Conservation (phyloP, 2,888 invertebrate species). For the Amorpha juglandis region DNA sequence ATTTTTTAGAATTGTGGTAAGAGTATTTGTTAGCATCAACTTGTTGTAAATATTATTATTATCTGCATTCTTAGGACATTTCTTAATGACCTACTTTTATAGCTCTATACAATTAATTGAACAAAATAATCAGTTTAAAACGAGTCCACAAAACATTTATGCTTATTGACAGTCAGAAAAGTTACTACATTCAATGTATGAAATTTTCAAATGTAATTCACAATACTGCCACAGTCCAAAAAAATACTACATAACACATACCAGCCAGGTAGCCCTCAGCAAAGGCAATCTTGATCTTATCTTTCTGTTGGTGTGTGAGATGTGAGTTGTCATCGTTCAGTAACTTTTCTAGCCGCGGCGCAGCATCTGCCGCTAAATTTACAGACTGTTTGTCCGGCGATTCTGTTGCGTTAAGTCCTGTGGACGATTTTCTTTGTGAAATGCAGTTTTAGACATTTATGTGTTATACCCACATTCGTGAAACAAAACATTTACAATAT, state of each 20-base stretch:
- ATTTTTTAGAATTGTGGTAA: no score
- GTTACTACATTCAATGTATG: no score
- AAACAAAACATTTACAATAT: not conserved
- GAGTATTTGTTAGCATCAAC: no score
- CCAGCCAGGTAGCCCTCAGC: constrained; percentile 95
- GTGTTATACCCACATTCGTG: not conserved
- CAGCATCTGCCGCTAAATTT: constrained; percentile 56
- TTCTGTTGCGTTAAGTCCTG: constrained; percentile 71
- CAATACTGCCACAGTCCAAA: no score
- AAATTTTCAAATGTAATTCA: no score
- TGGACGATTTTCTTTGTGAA: no score
- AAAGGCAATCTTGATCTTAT: constrained; percentile 93
- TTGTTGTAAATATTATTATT: no score
- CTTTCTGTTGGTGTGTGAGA: constrained; percentile 84
- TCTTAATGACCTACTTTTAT: no score
- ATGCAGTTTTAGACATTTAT: not conserved
- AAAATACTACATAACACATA: constrained; percentile 36
- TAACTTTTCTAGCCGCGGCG: constrained; percentile 73
- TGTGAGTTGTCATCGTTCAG: constrained; percentile 76
- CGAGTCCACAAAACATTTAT: no score
- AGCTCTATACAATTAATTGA: no score
- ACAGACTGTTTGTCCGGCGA: constrained; percentile 67
- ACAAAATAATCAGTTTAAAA: no score
- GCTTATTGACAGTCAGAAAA: no score
- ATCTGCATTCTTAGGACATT: constrained; percentile 7